phyloP scores from a whole-genome alignment of 1,140 invertebrate genomes.

The Pseudomyrmex sp. region DNA sequence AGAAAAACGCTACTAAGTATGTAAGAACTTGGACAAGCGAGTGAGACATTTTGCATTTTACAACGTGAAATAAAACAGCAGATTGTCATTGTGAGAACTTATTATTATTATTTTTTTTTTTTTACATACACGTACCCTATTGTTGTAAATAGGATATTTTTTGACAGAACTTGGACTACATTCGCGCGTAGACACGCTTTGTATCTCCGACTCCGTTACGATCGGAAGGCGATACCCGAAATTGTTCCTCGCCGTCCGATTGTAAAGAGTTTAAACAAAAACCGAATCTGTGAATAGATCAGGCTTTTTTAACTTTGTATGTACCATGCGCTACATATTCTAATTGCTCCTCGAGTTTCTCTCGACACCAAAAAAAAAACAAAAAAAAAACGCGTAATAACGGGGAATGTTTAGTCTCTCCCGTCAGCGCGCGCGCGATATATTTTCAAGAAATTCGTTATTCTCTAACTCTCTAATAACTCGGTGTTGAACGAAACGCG shows the following conservation, averaged over 20 bases:
- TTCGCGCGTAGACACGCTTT: conserved; percentile 65
- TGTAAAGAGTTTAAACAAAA: conserved; percentile 21
- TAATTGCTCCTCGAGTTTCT: conserved; percentile 59
- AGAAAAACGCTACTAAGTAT: background rate
- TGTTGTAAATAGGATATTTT: conserved; percentile 73
- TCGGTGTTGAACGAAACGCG: conserved; percentile 62
- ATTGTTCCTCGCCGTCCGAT: no score
- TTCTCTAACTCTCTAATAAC: background rate
- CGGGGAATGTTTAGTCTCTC: no score
- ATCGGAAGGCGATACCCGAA: no score
- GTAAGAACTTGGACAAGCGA: background rate
- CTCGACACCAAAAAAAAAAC: conserved; percentile 28
- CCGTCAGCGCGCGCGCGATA: conserved; percentile 15
- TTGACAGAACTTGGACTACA: conserved; percentile 66
- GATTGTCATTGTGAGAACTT: conserved; percentile 15
- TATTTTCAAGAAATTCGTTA: conserved; percentile 68
- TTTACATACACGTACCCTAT: conserved; percentile 32
- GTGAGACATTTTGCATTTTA: conserved; percentile 5
- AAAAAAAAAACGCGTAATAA: no score
- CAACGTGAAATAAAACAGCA: conserved; percentile 1
- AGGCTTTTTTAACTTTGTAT: conserved; percentile 75
- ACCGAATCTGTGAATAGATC: conserved; percentile 42
- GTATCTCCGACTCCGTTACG: conserved; percentile 20
- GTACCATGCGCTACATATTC: conserved; percentile 73
- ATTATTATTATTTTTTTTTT: background rate